Percentiles rank a stretch among this genome's conserved stretches.
phyloP scores from a whole-genome alignment of 2,797 vertebrate genomes.

The Eupleurogrammus muticus region DNA sequence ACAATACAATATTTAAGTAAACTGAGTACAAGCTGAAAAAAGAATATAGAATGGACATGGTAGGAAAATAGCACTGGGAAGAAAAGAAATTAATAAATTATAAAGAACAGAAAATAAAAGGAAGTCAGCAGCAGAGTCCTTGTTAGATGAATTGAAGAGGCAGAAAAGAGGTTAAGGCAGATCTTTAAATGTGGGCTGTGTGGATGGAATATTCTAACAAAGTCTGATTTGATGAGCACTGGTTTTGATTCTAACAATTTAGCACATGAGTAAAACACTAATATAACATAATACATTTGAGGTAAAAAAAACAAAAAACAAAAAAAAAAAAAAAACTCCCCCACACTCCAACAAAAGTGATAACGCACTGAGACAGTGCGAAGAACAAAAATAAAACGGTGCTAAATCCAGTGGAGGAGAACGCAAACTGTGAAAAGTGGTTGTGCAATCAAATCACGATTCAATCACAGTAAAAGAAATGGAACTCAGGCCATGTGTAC shows the following conservation, averaged over 20 bases:
- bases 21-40: slow-evolving; percentile 31
- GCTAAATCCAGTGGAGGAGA: slow-evolving; percentile 29
- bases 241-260: neutral
- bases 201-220: slow-evolving; percentile 24
- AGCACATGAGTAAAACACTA: slow-evolving; percentile 1
- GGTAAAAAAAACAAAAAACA: slow-evolving; percentile 2
- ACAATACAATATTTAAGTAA: neutral
- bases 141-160: slow-evolving; percentile 41
- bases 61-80: slow-evolving; percentile 50
- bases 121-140: slow-evolving; percentile 47
- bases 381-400: slow-evolving; percentile 31
- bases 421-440: slow-evolving; percentile 34
- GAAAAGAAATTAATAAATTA: slow-evolving; percentile 41
- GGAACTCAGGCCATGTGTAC: slow-evolving; percentile 22
- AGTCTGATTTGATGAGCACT: neutral
- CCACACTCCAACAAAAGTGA: slow-evolving; percentile 52
- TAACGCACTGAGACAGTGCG: slow-evolving; percentile 18
- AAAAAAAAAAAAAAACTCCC: slow-evolving; percentile 38
- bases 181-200: slow-evolving; percentile 23
- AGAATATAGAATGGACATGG: slow-evolving; percentile 19
- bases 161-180: slow-evolving; percentile 31
- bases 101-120: slow-evolving; percentile 36
- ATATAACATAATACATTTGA: neutral
- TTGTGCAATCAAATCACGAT: slow-evolving; percentile 39
- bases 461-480: slow-evolving; percentile 25